Conservation (phyloP, 1,140 invertebrate species). For the Aphelenchoides besseyi region DNA sequence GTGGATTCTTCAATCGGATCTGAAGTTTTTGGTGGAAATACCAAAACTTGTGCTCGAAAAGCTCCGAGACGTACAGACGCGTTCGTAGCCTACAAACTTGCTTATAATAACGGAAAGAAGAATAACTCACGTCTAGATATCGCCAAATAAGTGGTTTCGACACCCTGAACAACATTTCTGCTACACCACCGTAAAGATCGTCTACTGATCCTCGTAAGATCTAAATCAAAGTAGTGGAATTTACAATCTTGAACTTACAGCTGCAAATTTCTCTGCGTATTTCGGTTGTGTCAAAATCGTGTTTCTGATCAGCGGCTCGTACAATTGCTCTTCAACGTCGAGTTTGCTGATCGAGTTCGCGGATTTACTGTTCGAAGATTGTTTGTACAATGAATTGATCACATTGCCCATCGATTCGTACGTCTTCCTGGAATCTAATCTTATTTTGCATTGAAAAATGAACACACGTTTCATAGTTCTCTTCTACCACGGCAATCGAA, state of each 20-base stretch:
- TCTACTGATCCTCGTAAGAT: neutral
- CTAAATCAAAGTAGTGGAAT: neutral
- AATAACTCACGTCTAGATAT: constrained; percentile 5
- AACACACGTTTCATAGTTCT: neutral
- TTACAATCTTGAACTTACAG: neutral
- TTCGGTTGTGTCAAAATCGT: neutral
- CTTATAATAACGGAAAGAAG: neutral
- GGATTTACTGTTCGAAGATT: neutral
- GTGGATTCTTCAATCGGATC: neutral
- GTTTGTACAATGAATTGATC: neutral
- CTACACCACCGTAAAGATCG: neutral
- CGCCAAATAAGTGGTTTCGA: constrained; percentile 4
- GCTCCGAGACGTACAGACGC: neutral
- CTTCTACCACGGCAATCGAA: neutral
- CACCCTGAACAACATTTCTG: constrained; percentile 4
- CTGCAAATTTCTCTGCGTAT: neutral
- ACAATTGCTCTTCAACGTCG: neutral
- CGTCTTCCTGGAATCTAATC: neutral
- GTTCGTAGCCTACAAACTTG: constrained; percentile 6
- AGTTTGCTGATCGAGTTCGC: neutral
- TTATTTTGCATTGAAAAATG: neutral
- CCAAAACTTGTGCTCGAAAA: neutral
- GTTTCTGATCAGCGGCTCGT: neutral
- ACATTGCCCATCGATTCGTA: neutral
- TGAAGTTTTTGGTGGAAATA: constrained; percentile 4